Evolutionary conservation across 2,113 vertebrate species (phyloP).

Genomic region (Corydoras sp.): DNA sequence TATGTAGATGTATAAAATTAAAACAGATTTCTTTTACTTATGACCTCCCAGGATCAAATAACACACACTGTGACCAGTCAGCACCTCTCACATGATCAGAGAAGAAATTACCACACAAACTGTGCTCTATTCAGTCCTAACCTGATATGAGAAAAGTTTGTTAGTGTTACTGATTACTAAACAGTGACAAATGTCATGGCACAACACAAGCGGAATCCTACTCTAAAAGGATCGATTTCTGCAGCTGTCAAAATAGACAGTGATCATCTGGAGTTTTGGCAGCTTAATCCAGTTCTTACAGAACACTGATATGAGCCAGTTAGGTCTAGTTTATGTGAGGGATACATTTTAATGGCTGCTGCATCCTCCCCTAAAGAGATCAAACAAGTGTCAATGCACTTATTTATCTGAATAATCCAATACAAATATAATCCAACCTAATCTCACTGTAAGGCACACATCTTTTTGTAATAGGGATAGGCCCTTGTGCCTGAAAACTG

Average conservation of each 20-base stretch:
- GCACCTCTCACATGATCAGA: too few species aligned
- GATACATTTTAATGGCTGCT: not conserved
- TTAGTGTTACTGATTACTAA: not conserved
- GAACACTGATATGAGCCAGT: slow-evolving; percentile 1
- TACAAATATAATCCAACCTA: not conserved
- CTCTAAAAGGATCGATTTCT: slow-evolving; percentile 5
- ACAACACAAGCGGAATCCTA: slow-evolving; percentile 13
- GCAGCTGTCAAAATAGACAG: slow-evolving; percentile 9
- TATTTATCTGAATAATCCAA: not conserved
- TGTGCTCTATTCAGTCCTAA: not conserved
- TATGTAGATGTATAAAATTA: too few species aligned
- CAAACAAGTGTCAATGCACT: not conserved
- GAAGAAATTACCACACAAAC: too few species aligned
- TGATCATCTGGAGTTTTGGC: slow-evolving; percentile 25
- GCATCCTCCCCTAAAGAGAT: not conserved
- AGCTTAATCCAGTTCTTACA: slow-evolving; percentile 27
- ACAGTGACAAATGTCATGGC: not conserved
- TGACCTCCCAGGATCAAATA: too few species aligned
- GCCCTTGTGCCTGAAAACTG: not conserved
- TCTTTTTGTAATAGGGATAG: not conserved
- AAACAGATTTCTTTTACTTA: too few species aligned
- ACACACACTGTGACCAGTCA: too few species aligned
- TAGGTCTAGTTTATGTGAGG: slow-evolving; percentile 3
- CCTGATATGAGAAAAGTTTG: not conserved
- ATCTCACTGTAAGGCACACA: not conserved